These are phyloP conservation scores for Rhynchopsitta pachyrhyncha DNA, from an alignment of 2,113 vertebrate species.

Conservation along the genomic window DNA sequence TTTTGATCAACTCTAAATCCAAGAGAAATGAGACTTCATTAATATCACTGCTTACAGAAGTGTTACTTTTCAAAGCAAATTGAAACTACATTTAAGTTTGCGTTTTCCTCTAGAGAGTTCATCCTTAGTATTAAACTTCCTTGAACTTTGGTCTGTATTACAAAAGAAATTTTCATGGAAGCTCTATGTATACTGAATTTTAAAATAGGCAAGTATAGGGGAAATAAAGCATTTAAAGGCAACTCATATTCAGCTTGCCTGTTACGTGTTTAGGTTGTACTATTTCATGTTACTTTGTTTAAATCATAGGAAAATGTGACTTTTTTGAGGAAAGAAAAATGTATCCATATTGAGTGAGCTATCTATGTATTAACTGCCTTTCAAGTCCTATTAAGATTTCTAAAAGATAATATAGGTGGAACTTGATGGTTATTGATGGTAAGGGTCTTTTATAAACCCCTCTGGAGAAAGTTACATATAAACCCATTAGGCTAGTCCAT, in stretches of 20 bases:
- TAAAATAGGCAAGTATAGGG: neutral
- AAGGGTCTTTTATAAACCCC: neutral
- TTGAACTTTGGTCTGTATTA: neutral
- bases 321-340: neutral
- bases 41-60: neutral
- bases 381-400: neutral
- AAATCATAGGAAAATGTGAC: neutral
- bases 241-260: neutral
- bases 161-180: neutral
- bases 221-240: neutral
- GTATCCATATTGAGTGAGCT: neutral
- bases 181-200: neutral
- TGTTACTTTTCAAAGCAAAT: neutral
- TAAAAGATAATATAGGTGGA: neutral
- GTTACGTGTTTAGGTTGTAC: neutral
- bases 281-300: neutral
- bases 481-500: neutral
- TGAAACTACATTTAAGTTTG: neutral
- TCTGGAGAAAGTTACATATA: neutral
- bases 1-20: neutral
- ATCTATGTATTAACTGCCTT: neutral
- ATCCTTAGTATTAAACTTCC: neutral
- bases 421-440: neutral
- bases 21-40: neutral
- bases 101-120: neutral